Evolutionary conservation across 2,113 vertebrate genomes (phyloP), one percentile per base, ranked within the genome.

Genomic region (Alaudala cheleensis): DNA sequence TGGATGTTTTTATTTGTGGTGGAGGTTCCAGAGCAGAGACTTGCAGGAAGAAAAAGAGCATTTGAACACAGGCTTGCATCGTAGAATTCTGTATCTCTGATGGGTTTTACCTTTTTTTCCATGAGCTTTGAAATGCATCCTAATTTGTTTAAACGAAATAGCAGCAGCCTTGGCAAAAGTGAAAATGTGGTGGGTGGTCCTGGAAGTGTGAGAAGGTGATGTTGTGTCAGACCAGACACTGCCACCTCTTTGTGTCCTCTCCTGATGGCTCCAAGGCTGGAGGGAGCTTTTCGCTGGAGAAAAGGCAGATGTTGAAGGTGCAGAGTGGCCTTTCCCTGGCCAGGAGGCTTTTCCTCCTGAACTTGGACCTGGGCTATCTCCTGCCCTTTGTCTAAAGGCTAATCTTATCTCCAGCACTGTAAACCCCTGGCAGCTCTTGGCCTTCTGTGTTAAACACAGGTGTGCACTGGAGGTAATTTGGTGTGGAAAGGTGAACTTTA

Each of bases 171-270:
- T 79, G 34, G 34, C 33, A 12, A 37, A 14, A 57, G 3, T 29
- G 57, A 40, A 9, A 8, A 62, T 7, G 37, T 31, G 33, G 7
- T 23, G 11, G 44, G 42, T 10, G 34, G 14, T 42, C 9, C 14
- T 11, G 42, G 42, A 13, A 26, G 24, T 0, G 0, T 17, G 4
- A 60, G 31, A 21, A 33, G 53, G 7, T 39, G 20, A 1, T 12
- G 5, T 1, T 49, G 42, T 51, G 64, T 42, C 78, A 58, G 29
- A 51, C 2, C 72, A 37, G 61, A 2, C 31, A 0, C 22, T 71
- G 16, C 42, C 1, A 1, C 29, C 21, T 47, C 56, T 42, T 21
- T 3, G 14, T 71, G 47, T 76, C 90, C 29, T 11, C 37, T 61
- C 20, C 60, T 1, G 1, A 0, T 6, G 53, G 23, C 31, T 29